Evolutionary conservation across 2,888 invertebrate species (phyloP).

Genomic region (Odontomyia ornata): DNA sequence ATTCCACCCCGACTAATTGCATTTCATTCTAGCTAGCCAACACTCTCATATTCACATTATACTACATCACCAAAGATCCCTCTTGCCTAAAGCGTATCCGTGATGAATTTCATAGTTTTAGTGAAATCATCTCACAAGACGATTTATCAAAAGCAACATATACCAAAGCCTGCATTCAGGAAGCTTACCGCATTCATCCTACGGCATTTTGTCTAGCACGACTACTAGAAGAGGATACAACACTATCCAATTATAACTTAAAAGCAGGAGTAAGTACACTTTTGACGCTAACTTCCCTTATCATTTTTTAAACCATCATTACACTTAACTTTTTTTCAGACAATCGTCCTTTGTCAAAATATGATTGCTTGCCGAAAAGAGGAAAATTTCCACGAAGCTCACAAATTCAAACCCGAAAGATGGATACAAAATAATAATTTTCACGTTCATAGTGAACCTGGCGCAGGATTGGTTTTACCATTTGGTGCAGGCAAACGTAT

Average conservation of each 20-base stretch:
- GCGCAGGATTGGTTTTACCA: slow-evolving; percentile 75
- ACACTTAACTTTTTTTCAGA: slow-evolving; percentile 64
- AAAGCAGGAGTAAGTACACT: slow-evolving; percentile 73
- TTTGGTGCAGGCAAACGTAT: slow-evolving; percentile 83
- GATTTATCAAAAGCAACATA: slow-evolving; percentile 75
- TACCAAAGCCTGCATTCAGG: slow-evolving; percentile 79
- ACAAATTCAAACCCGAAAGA: slow-evolving; percentile 78
- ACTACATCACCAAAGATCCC: slow-evolving; percentile 75
- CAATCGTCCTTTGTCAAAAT: slow-evolving; percentile 82
- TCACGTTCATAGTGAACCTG: slow-evolving; percentile 62
- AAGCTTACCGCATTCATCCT: slow-evolving; percentile 73
- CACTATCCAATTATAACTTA: slow-evolving; percentile 74
- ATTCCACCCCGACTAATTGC: too few relatives aligned
- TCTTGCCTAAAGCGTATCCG: slow-evolving; percentile 73
- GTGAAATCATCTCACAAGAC: slow-evolving; percentile 68
- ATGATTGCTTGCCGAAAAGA: slow-evolving; percentile 82
- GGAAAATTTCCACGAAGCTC: slow-evolving; percentile 77
- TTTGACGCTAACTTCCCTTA: too few relatives aligned
- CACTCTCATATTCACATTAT: slow-evolving; percentile 79
- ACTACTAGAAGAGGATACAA: slow-evolving; percentile 76
- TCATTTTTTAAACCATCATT: neutral
- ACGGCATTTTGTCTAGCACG: slow-evolving; percentile 83
- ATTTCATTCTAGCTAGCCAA: slow-evolving; percentile 72
- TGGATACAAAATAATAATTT: slow-evolving; percentile 70
- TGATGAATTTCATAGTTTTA: slow-evolving; percentile 69